Evolutionary conservation across 1,140 invertebrate genomes (phyloP).

Genomic region (Lepidurus couesii): DNA sequence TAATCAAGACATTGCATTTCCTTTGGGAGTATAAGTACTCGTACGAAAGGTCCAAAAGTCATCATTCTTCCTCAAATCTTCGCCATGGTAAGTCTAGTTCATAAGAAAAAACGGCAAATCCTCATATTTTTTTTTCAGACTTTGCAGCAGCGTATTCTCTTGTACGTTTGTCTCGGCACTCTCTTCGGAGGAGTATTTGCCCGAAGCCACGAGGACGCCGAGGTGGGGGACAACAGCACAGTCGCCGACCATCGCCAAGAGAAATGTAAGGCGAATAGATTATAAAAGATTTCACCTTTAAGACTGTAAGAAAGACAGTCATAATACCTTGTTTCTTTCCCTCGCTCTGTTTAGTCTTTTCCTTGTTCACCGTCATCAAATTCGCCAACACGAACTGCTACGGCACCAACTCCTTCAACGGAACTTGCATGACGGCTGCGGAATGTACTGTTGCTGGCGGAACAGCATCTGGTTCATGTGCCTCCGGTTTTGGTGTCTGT

Average conservation of each 20-base stretch:
- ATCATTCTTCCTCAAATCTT: no score
- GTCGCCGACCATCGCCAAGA: background rate
- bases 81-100: no score
- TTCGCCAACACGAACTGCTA: slow-evolving; percentile 28
- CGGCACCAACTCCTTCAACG: slow-evolving; percentile 34
- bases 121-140: background rate
- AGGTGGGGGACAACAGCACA: background rate
- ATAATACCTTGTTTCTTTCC: background rate
- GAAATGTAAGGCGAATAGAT: background rate
- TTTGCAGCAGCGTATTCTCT: background rate
- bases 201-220: background rate
- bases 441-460: slow-evolving; percentile 60
- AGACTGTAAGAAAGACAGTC: background rate
- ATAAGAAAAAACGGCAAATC: no score
- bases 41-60: no score
- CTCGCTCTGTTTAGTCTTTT: slow-evolving; percentile 22
- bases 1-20: no score
- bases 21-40: no score
- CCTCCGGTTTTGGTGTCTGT: slow-evolving; percentile 66
- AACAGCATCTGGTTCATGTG: slow-evolving; percentile 58
- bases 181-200: background rate
- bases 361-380: slow-evolving; percentile 29
- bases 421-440: slow-evolving; percentile 42
- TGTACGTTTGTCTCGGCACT: background rate
- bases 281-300: no score